Percentiles rank a stretch among this genome's conserved stretches.
Evolutionary conservation across 1,140 invertebrate species (phyloP).

Genomic region (Carcinoscorpius rotundicauda): DNA sequence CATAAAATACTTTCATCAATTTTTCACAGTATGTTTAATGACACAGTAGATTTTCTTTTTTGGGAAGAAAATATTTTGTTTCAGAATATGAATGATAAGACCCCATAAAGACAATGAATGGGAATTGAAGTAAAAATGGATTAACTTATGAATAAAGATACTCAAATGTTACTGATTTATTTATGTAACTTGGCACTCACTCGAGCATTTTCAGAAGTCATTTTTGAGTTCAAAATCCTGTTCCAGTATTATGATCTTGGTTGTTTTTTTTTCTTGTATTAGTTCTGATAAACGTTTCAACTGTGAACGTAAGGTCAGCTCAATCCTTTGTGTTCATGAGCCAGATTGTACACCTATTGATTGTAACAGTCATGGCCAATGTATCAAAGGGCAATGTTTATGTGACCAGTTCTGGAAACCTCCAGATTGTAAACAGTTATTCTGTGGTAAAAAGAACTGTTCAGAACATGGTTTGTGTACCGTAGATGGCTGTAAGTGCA

Average conservation of each 20-base stretch:
- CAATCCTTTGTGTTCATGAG: slow-evolving; percentile 33
- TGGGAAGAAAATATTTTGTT: too few species aligned
- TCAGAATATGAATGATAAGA: too few species aligned
- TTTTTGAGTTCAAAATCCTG: slow-evolving; percentile 1
- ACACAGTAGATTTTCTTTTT: too few species aligned
- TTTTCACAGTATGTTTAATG: too few species aligned
- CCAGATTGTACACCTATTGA: slow-evolving; percentile 30
- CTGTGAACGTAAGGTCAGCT: slow-evolving; percentile 32
- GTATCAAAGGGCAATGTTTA: slow-evolving; percentile 28
- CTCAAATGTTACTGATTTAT: too few species aligned
- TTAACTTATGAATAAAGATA: too few species aligned
- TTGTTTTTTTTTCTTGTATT: not conserved
- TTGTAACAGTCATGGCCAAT: slow-evolving; percentile 18
- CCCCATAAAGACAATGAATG: too few species aligned
- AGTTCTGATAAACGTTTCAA: slow-evolving; percentile 24
- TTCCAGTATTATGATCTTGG: not conserved
- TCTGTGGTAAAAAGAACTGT: slow-evolving; percentile 28
- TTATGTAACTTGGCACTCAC: not conserved
- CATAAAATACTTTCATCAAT: too few species aligned
- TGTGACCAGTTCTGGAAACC: slow-evolving; percentile 31
- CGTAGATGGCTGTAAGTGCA: slow-evolving; percentile 28
- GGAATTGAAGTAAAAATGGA: too few species aligned
- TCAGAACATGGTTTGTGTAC: slow-evolving; percentile 28
- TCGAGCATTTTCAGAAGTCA: not conserved
- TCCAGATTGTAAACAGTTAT: slow-evolving; percentile 27